Evolutionary conservation across 1,140 invertebrate genomes (phyloP).

Genomic region (Habropoda laboriosa): DNA sequence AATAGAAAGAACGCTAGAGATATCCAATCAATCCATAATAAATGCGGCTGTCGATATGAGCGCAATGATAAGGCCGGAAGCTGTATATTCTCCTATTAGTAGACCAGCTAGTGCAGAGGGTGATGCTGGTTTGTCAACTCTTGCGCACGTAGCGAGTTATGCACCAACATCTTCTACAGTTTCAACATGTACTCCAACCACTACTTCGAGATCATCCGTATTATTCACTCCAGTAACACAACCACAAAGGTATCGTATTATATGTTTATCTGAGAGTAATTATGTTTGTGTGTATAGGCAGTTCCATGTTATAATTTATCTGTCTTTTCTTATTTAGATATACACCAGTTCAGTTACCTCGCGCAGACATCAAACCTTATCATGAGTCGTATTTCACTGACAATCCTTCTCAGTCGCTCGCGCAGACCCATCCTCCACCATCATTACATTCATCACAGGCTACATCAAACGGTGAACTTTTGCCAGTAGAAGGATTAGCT

Average conservation of each 20-base stretch:
- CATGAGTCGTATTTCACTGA: slow-evolving; percentile 88
- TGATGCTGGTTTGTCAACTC: slow-evolving; percentile 81
- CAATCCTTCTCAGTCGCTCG: slow-evolving; percentile 80
- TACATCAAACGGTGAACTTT: slow-evolving; percentile 73
- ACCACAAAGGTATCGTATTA: slow-evolving; percentile 73
- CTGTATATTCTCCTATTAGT: slow-evolving; percentile 86
- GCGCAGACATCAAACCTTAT: slow-evolving; percentile 88
- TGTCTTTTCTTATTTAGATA: slow-evolving; percentile 73
- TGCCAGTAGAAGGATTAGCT: slow-evolving; percentile 87
- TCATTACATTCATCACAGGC: slow-evolving; percentile 76
- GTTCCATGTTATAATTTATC: background rate
- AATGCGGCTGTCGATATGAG: slow-evolving; percentile 94
- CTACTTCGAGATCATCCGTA: slow-evolving; percentile 78
- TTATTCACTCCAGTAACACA: slow-evolving; percentile 78
- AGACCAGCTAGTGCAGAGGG: slow-evolving; percentile 86
- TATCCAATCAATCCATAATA: slow-evolving; percentile 92
- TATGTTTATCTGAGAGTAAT: background rate
- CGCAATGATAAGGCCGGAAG: slow-evolving; percentile 81
- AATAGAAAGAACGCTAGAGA: slow-evolving; percentile 93
- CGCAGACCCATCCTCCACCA: slow-evolving; percentile 72
- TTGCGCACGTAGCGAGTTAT: slow-evolving; percentile 84
- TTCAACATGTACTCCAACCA: slow-evolving; percentile 69
- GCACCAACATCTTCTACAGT: slow-evolving; percentile 73
- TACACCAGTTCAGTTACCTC: slow-evolving; percentile 84
- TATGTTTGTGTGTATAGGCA: background rate